Percentiles rank a stretch among this genome's conserved stretches.
These are phyloP conservation scores for Pleuronectes platessa DNA, from an alignment of 2,113 vertebrate genomes.

Conservation along the genomic window DNA sequence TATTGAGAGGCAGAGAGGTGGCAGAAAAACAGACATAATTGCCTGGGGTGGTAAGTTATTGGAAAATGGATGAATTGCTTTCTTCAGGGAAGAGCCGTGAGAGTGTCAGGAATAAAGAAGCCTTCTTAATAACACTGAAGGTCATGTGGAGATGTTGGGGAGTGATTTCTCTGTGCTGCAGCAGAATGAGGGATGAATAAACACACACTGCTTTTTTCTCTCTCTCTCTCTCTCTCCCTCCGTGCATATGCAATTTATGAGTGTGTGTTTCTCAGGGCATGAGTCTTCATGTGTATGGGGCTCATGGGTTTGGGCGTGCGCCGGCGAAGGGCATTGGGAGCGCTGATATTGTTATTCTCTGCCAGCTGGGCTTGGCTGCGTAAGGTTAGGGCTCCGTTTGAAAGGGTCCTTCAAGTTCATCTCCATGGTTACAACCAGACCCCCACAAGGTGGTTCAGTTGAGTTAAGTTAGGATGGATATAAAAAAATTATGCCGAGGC, in stretches of 20 bases:
- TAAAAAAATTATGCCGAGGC: background rate
- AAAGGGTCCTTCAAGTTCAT: slow-evolving; percentile 52
- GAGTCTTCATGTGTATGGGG: slow-evolving; percentile 23
- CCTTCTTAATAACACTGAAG: slow-evolving; percentile 75
- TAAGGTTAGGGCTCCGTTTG: slow-evolving; percentile 31
- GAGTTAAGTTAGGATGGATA: background rate
- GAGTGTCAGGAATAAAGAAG: slow-evolving; percentile 71
- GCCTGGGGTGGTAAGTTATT: slow-evolving; percentile 79
- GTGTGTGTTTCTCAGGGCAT: slow-evolving; percentile 34
- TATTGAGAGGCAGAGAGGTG: slow-evolving; percentile 78
- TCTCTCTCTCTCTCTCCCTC: background rate
- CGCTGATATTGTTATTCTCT: slow-evolving; percentile 46
- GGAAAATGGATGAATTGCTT: slow-evolving; percentile 81
- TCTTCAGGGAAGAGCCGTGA: slow-evolving; percentile 66
- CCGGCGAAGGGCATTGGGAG: background rate
- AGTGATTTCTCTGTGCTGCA: slow-evolving; percentile 43
- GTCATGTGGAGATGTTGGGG: slow-evolving; percentile 69
- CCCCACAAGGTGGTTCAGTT: slow-evolving; percentile 27
- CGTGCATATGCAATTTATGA: slow-evolving; percentile 56
- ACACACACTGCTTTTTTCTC: slow-evolving; percentile 43
- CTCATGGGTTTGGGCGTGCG: slow-evolving; percentile 10
- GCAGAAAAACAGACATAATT: slow-evolving; percentile 81
- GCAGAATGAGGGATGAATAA: slow-evolving; percentile 54
- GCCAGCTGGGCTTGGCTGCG: slow-evolving; percentile 37
- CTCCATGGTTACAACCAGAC: slow-evolving; percentile 44